Conservation (phyloP, 2,113 vertebrate species). For the Cyprinodon tularosa region DNA sequence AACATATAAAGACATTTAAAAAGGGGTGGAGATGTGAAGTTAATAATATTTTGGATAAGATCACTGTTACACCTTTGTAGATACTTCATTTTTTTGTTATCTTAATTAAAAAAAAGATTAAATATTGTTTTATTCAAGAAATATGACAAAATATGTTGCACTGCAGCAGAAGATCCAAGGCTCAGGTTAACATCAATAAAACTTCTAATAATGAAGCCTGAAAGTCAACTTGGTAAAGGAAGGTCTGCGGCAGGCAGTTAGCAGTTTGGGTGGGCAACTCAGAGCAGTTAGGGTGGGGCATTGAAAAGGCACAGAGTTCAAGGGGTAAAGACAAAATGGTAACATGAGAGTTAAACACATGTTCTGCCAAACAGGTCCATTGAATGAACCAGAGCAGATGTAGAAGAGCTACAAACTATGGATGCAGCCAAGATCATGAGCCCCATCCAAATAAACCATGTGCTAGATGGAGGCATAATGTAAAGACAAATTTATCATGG, state of each 20-base stretch:
- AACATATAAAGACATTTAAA: slow-evolving; percentile 1
- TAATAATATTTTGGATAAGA: background rate
- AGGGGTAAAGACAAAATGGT: background rate
- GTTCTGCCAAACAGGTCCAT: background rate
- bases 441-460: background rate
- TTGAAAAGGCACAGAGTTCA: background rate
- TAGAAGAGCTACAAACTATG: background rate
- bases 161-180: no score
- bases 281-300: background rate
- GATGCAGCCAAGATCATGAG: background rate
- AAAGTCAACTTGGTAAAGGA: background rate
- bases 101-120: background rate
- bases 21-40: slow-evolving; percentile 7
- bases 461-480: background rate
- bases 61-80: background rate
- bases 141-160: background rate
- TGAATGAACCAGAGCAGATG: background rate
- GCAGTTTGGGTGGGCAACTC: background rate
- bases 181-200: background rate
- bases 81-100: background rate
- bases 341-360: background rate
- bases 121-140: background rate
- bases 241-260: background rate
- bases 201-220: background rate
- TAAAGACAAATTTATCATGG: background rate